Conservation (phyloP, 2,797 vertebrate genomes). For the Enteromius mattozi region DNA sequence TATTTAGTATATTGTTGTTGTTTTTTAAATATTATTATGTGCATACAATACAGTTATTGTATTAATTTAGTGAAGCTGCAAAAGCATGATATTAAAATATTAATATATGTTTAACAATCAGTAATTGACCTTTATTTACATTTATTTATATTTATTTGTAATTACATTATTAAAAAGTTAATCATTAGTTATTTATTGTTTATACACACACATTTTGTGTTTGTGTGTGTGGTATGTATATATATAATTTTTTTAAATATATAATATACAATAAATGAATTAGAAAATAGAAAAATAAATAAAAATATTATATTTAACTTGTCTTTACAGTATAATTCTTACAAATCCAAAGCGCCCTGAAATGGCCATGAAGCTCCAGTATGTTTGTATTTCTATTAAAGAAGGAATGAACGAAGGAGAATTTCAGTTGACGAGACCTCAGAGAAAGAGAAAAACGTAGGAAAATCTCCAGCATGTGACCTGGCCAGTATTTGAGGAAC, state of each 20-base stretch:
- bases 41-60: not conserved
- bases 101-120: not conserved
- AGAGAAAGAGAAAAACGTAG: conserved; percentile 11
- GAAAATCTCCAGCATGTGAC: conserved; percentile 27
- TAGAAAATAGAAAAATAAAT: too few species aligned
- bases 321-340: not conserved
- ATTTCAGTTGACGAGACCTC: conserved; percentile 41
- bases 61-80: not conserved
- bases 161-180: too few species aligned
- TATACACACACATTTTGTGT: not conserved
- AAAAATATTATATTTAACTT: too few species aligned
- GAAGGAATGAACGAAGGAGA: conserved; percentile 13
- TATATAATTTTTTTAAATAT: too few species aligned
- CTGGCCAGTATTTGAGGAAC: conserved; percentile 14
- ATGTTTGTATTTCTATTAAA: conserved; percentile 40
- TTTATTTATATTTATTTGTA: too few species aligned
- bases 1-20: not conserved
- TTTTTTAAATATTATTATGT: not conserved
- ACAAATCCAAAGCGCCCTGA: not conserved
- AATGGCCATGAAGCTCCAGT: not conserved
- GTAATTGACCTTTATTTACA: not conserved
- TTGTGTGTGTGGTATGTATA: not conserved
- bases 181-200: not conserved
- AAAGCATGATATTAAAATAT: not conserved
- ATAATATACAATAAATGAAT: not conserved